Base-by-base conservation (phyloP, 2,113 vertebrate species). In the Hyaena hyaena region DNA sequence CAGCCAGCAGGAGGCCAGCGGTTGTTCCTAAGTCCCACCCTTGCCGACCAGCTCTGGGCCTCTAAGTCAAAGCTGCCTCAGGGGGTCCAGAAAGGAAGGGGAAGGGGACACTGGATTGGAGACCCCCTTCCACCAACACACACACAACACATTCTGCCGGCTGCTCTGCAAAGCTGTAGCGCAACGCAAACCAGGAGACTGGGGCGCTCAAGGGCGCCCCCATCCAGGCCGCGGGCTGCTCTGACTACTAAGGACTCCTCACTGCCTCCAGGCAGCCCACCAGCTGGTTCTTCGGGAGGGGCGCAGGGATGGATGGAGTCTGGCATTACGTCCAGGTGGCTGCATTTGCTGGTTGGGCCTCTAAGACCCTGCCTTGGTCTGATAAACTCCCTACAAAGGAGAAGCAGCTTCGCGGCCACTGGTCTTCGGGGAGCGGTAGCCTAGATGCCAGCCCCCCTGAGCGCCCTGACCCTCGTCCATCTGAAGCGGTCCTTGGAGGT, bases 381-480 rank as follows among this genome's bases (percentile, higher is more conserved):
- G 98, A 98, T 98, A 98, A 98, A 98, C 98, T 99, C 98, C 98
- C 96, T 98, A 97, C 98, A 98, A 99, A 98, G 98, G 98, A 98
- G 97, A 97, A 65, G 74, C 15, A 10, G 93, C 98, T 98, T 98
- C 98, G 98, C 98, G 98, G 98, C 98, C 98, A 97, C 97, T 97
- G 96, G 98, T 98, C 97, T 98, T 95, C 58, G 94, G 98, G 98
- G 98, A 98, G 98, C 96, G 98, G 58, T 33, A 14, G 93, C 96
- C 83, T 97, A 98, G 98, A 98, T 97, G 98, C 98, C 96, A 94
- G 98, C 97, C 94, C 97, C 98, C 98, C 98, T 90, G 98, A 97
- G 98, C 98, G 95, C 94, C 91, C 97, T 73, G 98, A 98, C 98
- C 96, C 97, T 95, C 96, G 94, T 98, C 98, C 98, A 98, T 98